These are phyloP conservation scores for Crotalus horridus DNA, from an alignment of 2,113 vertebrate species.

Conservation along the genomic window DNA sequence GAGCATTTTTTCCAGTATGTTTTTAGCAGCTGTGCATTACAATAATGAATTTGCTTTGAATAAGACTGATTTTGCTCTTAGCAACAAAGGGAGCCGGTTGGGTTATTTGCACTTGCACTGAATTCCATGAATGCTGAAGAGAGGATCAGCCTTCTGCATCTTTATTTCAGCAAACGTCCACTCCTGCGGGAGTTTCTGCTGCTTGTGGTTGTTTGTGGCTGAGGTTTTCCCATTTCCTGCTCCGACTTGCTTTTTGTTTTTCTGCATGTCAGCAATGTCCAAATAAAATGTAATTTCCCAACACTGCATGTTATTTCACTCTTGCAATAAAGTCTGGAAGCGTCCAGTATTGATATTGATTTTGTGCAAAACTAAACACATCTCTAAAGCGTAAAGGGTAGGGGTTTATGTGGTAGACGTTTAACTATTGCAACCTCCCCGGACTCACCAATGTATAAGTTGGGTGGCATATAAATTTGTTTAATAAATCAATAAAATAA, in stretches of 20 bases:
- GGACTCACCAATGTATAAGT: neutral
- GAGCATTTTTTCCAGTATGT: neutral
- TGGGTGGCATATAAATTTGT: neutral
- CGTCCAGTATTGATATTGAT: constrained; percentile 37
- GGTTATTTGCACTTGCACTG: neutral
- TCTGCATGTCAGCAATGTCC: neutral
- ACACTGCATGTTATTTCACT: constrained; percentile 24
- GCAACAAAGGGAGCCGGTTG: constrained; percentile 17
- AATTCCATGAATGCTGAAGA: constrained; percentile 7
- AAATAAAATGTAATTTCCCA: constrained; percentile 2
- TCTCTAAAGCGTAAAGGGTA: constrained; percentile 40
- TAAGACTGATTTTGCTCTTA: neutral
- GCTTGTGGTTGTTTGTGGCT: neutral
- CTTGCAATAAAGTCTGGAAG: constrained; percentile 35
- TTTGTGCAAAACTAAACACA: constrained; percentile 38
- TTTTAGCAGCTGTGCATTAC: neutral
- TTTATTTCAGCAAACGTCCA: neutral
- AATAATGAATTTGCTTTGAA: constrained; percentile 4
- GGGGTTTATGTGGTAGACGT: neutral
- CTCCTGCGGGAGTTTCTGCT: neutral
- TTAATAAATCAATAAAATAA: neutral
- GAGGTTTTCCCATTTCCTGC: neutral
- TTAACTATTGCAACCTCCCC: neutral
- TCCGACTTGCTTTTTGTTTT: neutral
- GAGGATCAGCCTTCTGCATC: neutral